Conservation (phyloP, 2,797 vertebrate species). For the Sebastolobus alascanus region DNA sequence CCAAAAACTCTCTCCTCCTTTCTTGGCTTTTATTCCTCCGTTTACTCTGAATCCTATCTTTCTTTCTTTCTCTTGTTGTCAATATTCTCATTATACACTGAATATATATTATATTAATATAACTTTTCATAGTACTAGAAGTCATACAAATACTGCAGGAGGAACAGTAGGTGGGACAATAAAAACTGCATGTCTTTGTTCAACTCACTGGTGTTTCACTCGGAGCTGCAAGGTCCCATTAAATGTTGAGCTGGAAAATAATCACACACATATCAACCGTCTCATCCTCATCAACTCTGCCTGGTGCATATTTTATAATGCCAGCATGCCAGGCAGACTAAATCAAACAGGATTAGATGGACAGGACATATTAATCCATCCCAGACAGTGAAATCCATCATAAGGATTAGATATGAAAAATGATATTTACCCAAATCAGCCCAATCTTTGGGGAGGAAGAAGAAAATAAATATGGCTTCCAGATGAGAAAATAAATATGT, state of each 20-base stretch:
- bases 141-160: no score
- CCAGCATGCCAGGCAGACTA: slow-evolving; percentile 27
- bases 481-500: slow-evolving; percentile 9
- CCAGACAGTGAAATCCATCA: slow-evolving; percentile 60
- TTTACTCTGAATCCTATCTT: slow-evolving; percentile 27
- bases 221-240: not conserved
- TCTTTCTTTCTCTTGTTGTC: slow-evolving; percentile 13
- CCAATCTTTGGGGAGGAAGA: slow-evolving; percentile 2
- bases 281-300: slow-evolving; percentile 8
- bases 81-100: not conserved
- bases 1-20: slow-evolving; percentile 33
- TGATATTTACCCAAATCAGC: slow-evolving; percentile 56
- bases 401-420: slow-evolving; percentile 59
- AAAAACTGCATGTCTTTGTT: not conserved
- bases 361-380: slow-evolving; percentile 58
- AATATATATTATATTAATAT: not conserved
- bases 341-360: slow-evolving; percentile 67
- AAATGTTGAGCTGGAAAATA: slow-evolving; percentile 9
- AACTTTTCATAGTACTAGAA: no score
- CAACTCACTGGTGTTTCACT: not conserved
- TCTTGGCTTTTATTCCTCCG: slow-evolving; percentile 17
- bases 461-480: slow-evolving; percentile 10
- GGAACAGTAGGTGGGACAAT: not conserved
- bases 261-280: not conserved
- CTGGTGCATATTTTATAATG: slow-evolving; percentile 19